Evolutionary conservation across 23 tunicate genomes (phyloP).

Genomic region (Pegea sp.): DNA sequence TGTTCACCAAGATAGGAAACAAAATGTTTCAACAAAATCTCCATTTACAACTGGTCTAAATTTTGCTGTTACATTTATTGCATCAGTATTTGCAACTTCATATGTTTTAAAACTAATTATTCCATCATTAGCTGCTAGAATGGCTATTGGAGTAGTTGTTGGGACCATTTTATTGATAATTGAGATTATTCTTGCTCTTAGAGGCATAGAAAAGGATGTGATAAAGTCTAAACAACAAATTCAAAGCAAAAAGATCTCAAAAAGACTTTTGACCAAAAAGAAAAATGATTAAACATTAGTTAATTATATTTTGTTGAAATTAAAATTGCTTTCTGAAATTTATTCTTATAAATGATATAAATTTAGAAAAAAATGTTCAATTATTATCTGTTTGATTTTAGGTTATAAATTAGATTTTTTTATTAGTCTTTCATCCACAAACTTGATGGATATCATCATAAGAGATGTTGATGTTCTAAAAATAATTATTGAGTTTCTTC

Average conservation of each 20-base stretch:
- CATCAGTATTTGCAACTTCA: slow-evolving; percentile 34
- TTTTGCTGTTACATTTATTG: slow-evolving; percentile 63
- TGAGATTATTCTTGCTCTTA: slow-evolving; percentile 57
- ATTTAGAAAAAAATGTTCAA: no score
- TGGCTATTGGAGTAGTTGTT: slow-evolving; percentile 44
- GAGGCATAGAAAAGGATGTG: slow-evolving; percentile 29
- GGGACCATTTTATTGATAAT: slow-evolving; percentile 46
- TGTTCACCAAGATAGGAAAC: neutral
- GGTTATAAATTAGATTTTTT: no score
- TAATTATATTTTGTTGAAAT: no score
- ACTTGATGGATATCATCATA: neutral
- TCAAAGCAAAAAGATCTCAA: no score
- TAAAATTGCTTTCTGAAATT: no score
- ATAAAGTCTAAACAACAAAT: no score
- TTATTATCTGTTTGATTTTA: no score
- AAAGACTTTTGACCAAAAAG: no score
- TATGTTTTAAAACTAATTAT: slow-evolving; percentile 17
- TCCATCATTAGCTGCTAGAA: slow-evolving; percentile 28
- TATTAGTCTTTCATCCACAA: no score
- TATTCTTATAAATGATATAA: no score
- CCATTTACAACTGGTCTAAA: slow-evolving; percentile 37
- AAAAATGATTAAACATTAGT: no score
- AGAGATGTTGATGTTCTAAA: neutral
- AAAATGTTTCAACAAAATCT: neutral
- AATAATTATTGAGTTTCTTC: neutral